A percentile compares a stretch with the other conserved stretches of the same genome.
Evolutionary conservation across 2,797 vertebrate species (phyloP).

Genomic region (Staurois parvus): DNA sequence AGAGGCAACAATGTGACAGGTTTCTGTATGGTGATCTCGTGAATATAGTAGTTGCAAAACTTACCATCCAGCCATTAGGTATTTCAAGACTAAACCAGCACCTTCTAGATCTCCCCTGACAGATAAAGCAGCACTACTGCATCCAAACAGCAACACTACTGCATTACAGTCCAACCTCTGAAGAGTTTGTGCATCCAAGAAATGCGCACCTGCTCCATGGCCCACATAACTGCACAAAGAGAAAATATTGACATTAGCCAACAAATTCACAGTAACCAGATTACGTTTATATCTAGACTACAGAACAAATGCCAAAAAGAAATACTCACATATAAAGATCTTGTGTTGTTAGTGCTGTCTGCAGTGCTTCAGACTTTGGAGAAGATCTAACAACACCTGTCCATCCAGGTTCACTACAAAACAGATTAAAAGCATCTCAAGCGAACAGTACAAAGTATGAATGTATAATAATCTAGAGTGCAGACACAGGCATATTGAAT

Average conservation of each 20-base stretch:
- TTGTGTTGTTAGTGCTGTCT: conserved; percentile 81
- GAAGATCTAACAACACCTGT: conserved; percentile 82
- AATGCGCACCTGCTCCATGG: conserved; percentile 87
- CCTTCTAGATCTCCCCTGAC: conserved; percentile 87
- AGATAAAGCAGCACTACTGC: conserved; percentile 90
- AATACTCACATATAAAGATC: conserved; percentile 92
- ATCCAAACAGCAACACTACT: conserved; percentile 87
- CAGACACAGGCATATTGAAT: too few relatives aligned
- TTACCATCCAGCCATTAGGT: conserved; percentile 93
- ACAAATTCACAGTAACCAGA: background rate
- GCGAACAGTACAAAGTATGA: background rate
- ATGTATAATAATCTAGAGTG: too few relatives aligned
- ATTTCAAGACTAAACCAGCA: conserved; percentile 87
- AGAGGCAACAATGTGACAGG: too few relatives aligned
- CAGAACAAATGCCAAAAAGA: background rate
- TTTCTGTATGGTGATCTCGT: too few relatives aligned
- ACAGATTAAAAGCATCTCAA: background rate
- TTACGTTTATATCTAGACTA: background rate
- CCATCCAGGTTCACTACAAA: conserved; percentile 82
- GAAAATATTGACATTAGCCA: background rate
- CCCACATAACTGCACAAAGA: conserved; percentile 82
- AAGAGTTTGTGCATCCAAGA: conserved; percentile 82
- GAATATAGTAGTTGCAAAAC: conserved; percentile 42
- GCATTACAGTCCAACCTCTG: conserved; percentile 81
- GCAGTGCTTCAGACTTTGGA: conserved; percentile 79